These are phyloP conservation scores for Glossophaga mutica DNA, from an alignment of 2,797 vertebrate genomes.

Conservation along the genomic window DNA sequence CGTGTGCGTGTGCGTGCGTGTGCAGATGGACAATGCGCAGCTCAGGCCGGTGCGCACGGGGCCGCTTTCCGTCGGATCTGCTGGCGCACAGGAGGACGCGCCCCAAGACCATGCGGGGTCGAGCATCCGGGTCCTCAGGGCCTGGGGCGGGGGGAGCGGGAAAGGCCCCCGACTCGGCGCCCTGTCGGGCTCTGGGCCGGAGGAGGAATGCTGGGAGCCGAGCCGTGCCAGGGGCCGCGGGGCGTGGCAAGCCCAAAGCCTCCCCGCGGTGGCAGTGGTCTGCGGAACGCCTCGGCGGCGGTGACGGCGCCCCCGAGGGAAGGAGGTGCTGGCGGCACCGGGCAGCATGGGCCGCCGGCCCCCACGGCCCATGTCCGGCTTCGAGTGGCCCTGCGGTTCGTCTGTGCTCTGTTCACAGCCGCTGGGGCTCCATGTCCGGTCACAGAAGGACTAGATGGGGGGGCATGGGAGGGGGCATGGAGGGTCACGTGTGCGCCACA, in stretches of 20 bases:
- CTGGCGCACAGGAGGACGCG: rapidly evolving
- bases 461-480: too few relatives aligned
- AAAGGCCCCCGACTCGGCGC: too few relatives aligned
- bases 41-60: rapidly evolving
- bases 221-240: too few relatives aligned
- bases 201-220: too few relatives aligned
- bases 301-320: rapidly evolving
- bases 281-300: too few relatives aligned
- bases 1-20: not conserved
- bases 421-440: not conserved
- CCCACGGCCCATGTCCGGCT: not conserved
- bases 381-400: rapidly evolving
- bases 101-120: too few relatives aligned
- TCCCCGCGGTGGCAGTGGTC: too few relatives aligned
- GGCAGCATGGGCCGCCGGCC: rapidly evolving
- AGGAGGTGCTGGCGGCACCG: rapidly evolving
- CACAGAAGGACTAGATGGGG: not conserved
- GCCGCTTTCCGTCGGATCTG: not conserved
- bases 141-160: too few relatives aligned
- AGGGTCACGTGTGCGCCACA: not conserved
- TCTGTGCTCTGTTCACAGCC: rapidly evolving
- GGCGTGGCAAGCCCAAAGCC: too few relatives aligned
- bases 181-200: not conserved
- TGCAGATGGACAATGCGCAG: too few relatives aligned
- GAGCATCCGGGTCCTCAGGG: not conserved